A percentile compares a stretch with the other conserved stretches of the same genome.
Conservation (phyloP, 2,888 invertebrate genomes). For the Autographa pulchrina region DNA sequence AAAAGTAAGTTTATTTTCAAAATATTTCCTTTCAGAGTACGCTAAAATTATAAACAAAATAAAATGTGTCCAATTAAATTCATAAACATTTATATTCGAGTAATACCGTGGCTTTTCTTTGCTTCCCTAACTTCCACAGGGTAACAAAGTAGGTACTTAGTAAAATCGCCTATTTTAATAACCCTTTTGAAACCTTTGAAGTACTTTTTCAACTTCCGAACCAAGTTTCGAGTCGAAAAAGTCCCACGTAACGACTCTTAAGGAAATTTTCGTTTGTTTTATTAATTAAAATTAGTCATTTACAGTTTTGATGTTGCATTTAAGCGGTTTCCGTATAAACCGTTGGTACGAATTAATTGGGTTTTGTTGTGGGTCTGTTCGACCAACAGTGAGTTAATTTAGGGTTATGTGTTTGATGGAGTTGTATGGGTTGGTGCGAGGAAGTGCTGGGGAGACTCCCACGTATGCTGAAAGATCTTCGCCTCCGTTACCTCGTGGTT, state of each 20-base stretch:
- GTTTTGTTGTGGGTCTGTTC: constrained; percentile 61
- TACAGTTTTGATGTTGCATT: constrained; percentile 59
- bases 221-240: constrained; percentile 51
- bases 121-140: constrained; percentile 43
- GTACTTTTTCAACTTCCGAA: constrained; percentile 50
- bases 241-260: constrained; percentile 38
- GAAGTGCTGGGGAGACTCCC: constrained; percentile 20
- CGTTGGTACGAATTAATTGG: constrained; percentile 71
- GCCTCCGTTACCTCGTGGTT: neutral
- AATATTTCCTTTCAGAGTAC: constrained; percentile 18
- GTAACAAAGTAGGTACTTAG: constrained; percentile 36
- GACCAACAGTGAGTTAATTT: constrained; percentile 58
- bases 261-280: constrained; percentile 50
- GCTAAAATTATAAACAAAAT: constrained; percentile 15
- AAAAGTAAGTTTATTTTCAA: neutral
- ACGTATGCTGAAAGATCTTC: constrained; percentile 32
- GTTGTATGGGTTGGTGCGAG: constrained; percentile 39
- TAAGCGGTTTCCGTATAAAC: constrained; percentile 58
- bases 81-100: constrained; percentile 38
- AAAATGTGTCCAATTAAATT: constrained; percentile 25
- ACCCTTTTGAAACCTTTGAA: constrained; percentile 51
- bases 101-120: constrained; percentile 38
- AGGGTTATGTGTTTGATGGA: constrained; percentile 62
- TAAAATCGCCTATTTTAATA: constrained; percentile 56
- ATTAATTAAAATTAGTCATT: constrained; percentile 61